Base-by-base conservation (phyloP, 2,797 vertebrate genomes). In the Poeciliopsis turneri region DNA sequence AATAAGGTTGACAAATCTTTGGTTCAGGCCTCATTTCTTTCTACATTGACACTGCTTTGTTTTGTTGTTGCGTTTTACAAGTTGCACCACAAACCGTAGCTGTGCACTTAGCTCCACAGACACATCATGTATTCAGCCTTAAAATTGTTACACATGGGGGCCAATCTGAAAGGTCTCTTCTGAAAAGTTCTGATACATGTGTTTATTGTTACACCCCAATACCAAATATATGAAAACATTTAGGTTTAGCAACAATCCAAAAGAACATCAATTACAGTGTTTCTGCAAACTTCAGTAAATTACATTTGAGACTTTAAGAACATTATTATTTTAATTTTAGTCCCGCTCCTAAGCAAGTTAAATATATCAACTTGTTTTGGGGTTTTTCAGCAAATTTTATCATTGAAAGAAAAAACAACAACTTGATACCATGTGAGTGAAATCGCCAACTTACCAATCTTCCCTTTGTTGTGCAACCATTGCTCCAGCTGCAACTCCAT, bases 401-500 rank as follows among this genome's bases (percentile, higher is more conserved):
- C 45, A 30, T 45, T 2, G 30, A 59, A 33, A 43, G 41, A 43
- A 74, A 45, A 71, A 18, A 5, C 45, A 49, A 20, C 47, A 36
- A 46, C 30, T 12, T n/a, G 15, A 57, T n/a, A 43, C 13, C 30
- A 55, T 9, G 16, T n/a, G 4, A 28, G 45, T 16, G 18, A 53
- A 74, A 3, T 66, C 46, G 61, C 39, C 53, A 78, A 91, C 94
- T 91, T 83, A 99, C 98, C 96, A 78, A 94, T 92, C 87, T 97
- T 98, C 72, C 97, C 96, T 91, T 98, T 99, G 43, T 94, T 96
- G 91, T 97, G 92, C 9, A 97, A 93, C 97, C 97, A 98, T 78
- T 98, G 97, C 84, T 99, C 98, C 92, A 99, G 85, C 78, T 98
- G 98, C 53, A 99, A 91, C 85, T 99, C 98, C 98, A 99, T 98